Percentiles rank a stretch among this genome's conserved stretches.
phyloP scores from a whole-genome alignment of 1,140 invertebrate species.

The Zaprionus davidi region DNA sequence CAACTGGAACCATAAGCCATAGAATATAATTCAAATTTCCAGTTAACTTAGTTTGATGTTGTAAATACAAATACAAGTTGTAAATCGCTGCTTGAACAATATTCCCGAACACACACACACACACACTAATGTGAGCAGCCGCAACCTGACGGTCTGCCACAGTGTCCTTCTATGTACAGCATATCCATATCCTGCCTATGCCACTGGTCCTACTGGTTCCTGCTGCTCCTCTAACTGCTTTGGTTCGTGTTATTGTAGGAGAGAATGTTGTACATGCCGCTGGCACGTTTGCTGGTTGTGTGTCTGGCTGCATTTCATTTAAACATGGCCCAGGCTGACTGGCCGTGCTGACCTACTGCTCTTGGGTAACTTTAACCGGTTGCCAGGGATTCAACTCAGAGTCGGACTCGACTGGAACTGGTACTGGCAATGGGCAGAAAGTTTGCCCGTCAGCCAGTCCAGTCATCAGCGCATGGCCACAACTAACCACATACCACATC shows the following conservation, averaged over 20 bases:
- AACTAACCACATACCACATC: constrained; percentile 65
- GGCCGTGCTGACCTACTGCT: constrained; percentile 29
- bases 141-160: constrained; percentile 35
- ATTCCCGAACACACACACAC: constrained; percentile 14
- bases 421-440: constrained; percentile 22
- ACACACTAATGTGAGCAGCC: background rate
- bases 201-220: constrained; percentile 1
- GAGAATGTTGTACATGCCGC: constrained; percentile 26
- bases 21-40: background rate
- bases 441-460: constrained; percentile 33
- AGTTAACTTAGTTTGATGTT: background rate
- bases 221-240: background rate
- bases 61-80: constrained; percentile 11
- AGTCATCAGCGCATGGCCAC: constrained; percentile 50
- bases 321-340: constrained; percentile 19
- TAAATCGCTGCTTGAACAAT: constrained; percentile 19
- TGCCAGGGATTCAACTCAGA: constrained; percentile 9
- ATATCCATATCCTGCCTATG: constrained; percentile 26
- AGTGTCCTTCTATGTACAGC: constrained; percentile 26
- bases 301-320: constrained; percentile 35
- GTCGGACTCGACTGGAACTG: background rate
- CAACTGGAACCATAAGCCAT: background rate
- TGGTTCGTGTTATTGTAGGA: background rate
- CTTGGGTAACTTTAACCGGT: constrained; percentile 36
- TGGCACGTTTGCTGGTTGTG: constrained; percentile 24